Evolutionary conservation across 1,140 invertebrate genomes (phyloP), one percentile per base, ranked within the genome.

Genomic region (Drosophila kanapiae): DNA sequence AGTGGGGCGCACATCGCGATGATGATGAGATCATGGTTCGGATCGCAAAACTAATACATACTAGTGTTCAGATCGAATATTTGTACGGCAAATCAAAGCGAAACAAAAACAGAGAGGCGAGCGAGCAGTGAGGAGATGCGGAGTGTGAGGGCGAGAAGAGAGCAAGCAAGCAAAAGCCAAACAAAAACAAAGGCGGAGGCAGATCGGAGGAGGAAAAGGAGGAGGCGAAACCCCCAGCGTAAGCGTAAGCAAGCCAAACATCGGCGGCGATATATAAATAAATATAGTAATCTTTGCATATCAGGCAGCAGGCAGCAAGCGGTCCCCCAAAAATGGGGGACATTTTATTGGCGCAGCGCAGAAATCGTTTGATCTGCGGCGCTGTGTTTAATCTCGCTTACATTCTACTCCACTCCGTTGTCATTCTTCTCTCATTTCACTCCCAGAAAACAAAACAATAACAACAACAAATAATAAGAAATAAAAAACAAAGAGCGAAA

Each of bases 281-380:
- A 88, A 90, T 88, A 56, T 56, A 56, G 53, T 56, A 88, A 88
- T 88, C 85, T 88, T 88, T 90, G 86, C 85, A 90, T 88, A 88
- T 88, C 85, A 85, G 85, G 48, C 80, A 87, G 47, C 47, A 49
- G 16, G 54, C 60, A 64, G 62, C 56, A 54, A 45, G 53, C 82
- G 70, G 82, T 51, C 74, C 70, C 61, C 72, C 63, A 67, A 69
- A 69, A 67, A 62, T 75, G 75, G 85, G 85, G 84, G 85, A 90
- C 85, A 90, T 81, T 90, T 90, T 84, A 88, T 88, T 88, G 78
- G 85, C 85, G 76, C 83, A 86, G 62, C 85, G 76, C 83, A 86
- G 62, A 86, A 86, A 82, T 86, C 83, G 75, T 88, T 88, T 88
- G 84, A 88, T 88, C 80, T 88, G 82, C 79, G 68, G 80, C 65